A percentile compares a stretch with the other conserved stretches of the same genome.
phyloP scores from a whole-genome alignment of 2,797 vertebrate species.

The Betta splendens region DNA sequence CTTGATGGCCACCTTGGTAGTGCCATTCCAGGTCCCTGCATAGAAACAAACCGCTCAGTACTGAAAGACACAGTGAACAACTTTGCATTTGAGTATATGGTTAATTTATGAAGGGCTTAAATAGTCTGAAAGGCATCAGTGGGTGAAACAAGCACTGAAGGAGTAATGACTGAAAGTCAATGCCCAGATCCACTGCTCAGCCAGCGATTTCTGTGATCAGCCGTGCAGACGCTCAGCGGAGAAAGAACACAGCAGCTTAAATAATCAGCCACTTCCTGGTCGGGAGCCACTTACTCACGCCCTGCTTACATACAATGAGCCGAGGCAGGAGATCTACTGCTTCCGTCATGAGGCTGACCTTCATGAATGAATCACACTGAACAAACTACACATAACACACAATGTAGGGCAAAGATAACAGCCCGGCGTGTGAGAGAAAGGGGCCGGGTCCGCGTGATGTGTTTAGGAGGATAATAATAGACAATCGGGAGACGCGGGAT shows the following conservation, averaged over 20 bases:
- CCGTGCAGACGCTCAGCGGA: conserved; percentile 11
- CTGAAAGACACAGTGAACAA: neutral
- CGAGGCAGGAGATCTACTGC: conserved; percentile 42
- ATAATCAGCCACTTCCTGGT: conserved; percentile 72
- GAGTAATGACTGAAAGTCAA: neutral
- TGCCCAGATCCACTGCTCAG: conserved; percentile 3
- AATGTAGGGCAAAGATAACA: conserved; percentile 40
- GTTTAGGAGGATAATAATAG: conserved; percentile 7
- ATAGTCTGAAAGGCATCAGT: neutral
- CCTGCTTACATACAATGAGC: conserved; percentile 68
- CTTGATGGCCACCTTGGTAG: conserved; percentile 98
- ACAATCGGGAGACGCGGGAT: neutral
- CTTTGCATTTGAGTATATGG: neutral
- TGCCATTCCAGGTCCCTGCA: conserved; percentile 97
- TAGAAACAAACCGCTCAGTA: conserved; percentile 4
- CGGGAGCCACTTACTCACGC: conserved; percentile 72
- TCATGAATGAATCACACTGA: conserved; percentile 58
- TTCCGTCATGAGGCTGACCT: conserved; percentile 58
- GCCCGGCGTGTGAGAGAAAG: conserved; percentile 12
- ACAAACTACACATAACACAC: conserved; percentile 26
- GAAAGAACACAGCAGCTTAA: conserved; percentile 41
- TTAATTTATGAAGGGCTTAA: neutral
- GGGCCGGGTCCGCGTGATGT: neutral
- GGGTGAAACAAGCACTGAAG: neutral
- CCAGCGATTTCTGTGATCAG: conserved; percentile 25